phyloP scores from a whole-genome alignment of 2,797 vertebrate genomes.

The Clarias platycephalus region DNA sequence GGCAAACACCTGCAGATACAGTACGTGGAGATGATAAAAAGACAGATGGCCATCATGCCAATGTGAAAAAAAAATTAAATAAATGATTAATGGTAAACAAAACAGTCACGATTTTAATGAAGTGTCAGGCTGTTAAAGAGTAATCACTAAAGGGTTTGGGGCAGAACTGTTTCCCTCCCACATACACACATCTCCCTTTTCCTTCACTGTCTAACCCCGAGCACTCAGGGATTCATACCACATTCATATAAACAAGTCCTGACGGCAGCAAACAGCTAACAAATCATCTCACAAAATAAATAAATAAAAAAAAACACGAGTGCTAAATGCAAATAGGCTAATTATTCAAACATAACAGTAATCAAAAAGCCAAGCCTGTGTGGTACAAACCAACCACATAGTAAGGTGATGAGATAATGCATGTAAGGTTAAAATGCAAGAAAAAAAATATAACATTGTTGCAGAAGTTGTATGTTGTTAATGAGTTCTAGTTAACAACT shows the following conservation, averaged over 20 bases:
- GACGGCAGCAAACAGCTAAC: slow-evolving; percentile 48
- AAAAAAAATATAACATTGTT: neutral
- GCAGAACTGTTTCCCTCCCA: slow-evolving; percentile 48
- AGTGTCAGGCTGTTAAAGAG: slow-evolving; percentile 49
- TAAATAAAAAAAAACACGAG: neutral
- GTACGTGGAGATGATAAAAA: neutral
- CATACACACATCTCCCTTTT: slow-evolving; percentile 12
- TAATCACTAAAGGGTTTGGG: slow-evolving; percentile 53
- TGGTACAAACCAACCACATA: neutral
- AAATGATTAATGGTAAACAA: slow-evolving; percentile 45
- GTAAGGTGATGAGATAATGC: neutral
- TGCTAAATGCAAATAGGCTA: slow-evolving; percentile 20
- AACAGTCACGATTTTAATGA: slow-evolving; percentile 45
- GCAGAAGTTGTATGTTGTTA: neutral
- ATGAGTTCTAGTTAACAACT: neutral
- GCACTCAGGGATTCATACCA: slow-evolving; percentile 54
- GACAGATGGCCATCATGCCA: slow-evolving; percentile 36
- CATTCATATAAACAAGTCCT: slow-evolving; percentile 52
- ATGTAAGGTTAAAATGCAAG: fast-evolving
- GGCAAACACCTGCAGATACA: neutral
- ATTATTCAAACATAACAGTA: slow-evolving; percentile 18
- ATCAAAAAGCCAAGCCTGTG: slow-evolving; percentile 6
- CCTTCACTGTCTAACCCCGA: slow-evolving; percentile 26
- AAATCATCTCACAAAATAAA: slow-evolving; percentile 26
- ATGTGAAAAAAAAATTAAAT: slow-evolving; percentile 9